Base-by-base conservation (phyloP, 2,797 vertebrate species). In the Chaetophractus vellerosus region DNA sequence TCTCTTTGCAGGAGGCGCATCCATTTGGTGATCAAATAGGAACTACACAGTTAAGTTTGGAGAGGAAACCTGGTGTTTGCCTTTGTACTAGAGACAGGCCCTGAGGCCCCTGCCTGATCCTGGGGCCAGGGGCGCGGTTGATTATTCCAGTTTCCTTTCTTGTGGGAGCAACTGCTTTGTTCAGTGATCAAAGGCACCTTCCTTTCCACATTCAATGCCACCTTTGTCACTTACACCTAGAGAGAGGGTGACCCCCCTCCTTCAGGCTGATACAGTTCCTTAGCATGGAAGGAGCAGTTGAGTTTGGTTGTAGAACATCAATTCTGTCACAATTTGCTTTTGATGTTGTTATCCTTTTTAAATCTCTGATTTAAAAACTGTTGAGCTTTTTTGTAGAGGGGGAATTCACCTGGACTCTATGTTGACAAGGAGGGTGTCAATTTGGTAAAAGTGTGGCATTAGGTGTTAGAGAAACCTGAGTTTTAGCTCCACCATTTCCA, bases 91-190 rank as follows among this genome's bases (percentile, higher is more conserved):
- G 41, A 90, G 93, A 95, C 57, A 88, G 78, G 55, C 95, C 93
- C 87, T 6, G 52, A 57, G 82, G 96, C 90, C 28, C 0, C 45
- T 90, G 74, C 89, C 87, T 88, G 66, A 76, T 93, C 50, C 96
- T 78, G 97, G 94, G 95, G 75, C 84, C 85, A 48, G 50, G 90
- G 89, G 63, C 72, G 74, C 24, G n/a, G 79, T 83, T 88, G 85
- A 84, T 79, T 91, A 84, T 97, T 96, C 96, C 91, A 92, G 88
- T 80, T 82, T 80, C 94, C 84, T 95, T 97, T 98, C 97, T 41
- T 61, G 93, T 82, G 79, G 91, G 82, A 97, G 33, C 45, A 81
- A 19, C 41, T 88, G 36, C 91, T 97, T 96, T 97, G 89, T 95
- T 94, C 72, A 33, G 3, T 69, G 93, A 97, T 97, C 95, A 97